Percentiles rank a stretch among this genome's conserved stretches.
Evolutionary conservation across 1,140 invertebrate genomes (phyloP).

Genomic region (Notospermus geniculatus): DNA sequence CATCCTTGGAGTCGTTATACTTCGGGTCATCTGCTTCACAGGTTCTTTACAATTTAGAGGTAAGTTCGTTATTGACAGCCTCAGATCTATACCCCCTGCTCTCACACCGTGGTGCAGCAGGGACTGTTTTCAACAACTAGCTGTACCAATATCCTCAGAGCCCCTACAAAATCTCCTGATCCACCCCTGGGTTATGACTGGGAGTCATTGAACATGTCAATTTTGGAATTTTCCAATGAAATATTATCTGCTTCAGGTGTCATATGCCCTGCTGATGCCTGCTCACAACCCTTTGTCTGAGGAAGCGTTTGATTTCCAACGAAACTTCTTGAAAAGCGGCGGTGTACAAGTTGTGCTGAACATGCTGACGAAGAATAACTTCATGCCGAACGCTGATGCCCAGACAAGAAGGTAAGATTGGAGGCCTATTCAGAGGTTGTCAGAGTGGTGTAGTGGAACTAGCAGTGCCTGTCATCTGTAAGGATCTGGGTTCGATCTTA

Average conservation of each 20-base stretch:
- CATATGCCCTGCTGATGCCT: slow-evolving; percentile 90
- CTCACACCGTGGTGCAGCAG: too few species aligned
- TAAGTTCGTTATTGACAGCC: too few species aligned
- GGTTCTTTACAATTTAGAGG: slow-evolving; percentile 68
- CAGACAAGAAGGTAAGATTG: slow-evolving; percentile 67
- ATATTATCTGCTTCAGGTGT: slow-evolving; percentile 72
- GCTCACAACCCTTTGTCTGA: slow-evolving; percentile 79
- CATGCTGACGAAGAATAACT: slow-evolving; percentile 84
- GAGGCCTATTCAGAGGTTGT: too few species aligned
- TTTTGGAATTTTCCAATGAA: too few species aligned
- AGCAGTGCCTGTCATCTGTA: too few species aligned
- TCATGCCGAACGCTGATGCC: slow-evolving; percentile 77
- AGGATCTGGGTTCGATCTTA: too few species aligned
- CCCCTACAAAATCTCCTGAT: too few species aligned
- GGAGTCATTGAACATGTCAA: slow-evolving; percentile 6
- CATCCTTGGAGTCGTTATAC: slow-evolving; percentile 70
- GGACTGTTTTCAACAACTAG: too few species aligned
- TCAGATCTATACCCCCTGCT: too few species aligned
- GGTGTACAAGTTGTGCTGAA: slow-evolving; percentile 78
- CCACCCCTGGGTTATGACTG: too few species aligned
- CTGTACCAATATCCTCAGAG: too few species aligned
- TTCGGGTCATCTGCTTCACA: slow-evolving; percentile 73
- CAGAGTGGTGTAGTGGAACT: too few species aligned
- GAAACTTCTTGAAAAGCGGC: slow-evolving; percentile 81
- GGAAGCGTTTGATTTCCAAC: slow-evolving; percentile 80